Conservation (phyloP, 2,888 invertebrate species). For the Chloroclysta siterata region DNA sequence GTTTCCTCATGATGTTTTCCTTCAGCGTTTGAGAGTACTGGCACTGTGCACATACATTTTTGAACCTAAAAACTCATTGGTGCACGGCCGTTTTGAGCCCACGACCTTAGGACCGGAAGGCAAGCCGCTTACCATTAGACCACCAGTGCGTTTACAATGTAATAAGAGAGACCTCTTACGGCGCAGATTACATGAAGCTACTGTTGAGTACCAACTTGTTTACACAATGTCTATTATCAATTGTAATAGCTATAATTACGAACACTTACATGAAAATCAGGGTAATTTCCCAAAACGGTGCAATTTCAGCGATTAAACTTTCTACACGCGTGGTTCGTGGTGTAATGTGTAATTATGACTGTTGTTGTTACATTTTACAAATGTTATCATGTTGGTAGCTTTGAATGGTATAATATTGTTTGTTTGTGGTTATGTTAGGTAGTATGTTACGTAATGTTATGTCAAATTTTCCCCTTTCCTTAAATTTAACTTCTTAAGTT, state of each 20-base stretch:
- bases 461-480: neutral
- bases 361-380: constrained; percentile 29
- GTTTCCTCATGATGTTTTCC: too few species aligned
- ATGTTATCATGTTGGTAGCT: neutral
- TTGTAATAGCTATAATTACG: constrained; percentile 50
- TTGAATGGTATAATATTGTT: neutral
- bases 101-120: too few species aligned
- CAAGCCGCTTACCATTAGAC: too few species aligned
- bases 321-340: constrained; percentile 47
- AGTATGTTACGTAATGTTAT: neutral
- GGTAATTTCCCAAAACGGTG: constrained; percentile 52
- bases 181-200: constrained; percentile 17
- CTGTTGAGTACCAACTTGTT: constrained; percentile 18
- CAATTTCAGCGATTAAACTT: constrained; percentile 64
- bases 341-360: constrained; percentile 44
- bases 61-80: too few species aligned
- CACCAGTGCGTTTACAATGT: too few species aligned
- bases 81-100: too few species aligned
- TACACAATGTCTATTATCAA: constrained; percentile 36
- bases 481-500: too few species aligned
- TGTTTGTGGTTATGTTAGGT: neutral
- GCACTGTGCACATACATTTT: too few species aligned
- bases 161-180: neutral
- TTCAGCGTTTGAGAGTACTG: too few species aligned
- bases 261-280: constrained; percentile 42